A percentile compares a stretch with the other conserved stretches of the same genome.
Conservation (phyloP, 2,113 vertebrate genomes). For the Hipposideros armiger region DNA sequence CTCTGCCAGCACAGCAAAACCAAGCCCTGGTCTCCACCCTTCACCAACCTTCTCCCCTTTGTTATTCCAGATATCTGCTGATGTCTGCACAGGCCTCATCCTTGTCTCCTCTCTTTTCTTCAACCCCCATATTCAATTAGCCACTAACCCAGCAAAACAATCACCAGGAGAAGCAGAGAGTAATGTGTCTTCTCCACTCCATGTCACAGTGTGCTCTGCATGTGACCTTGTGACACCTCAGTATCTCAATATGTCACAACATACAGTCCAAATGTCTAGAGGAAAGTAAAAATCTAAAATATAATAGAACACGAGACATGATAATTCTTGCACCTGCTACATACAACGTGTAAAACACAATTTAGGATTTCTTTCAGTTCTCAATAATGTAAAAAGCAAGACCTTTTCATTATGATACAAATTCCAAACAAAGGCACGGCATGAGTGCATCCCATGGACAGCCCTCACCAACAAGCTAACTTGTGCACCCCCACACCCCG, state of each 20-base stretch:
- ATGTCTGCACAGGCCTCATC: not conserved
- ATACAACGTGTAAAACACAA: not conserved
- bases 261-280: not conserved
- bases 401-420: not conserved
- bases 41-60: not conserved
- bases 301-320: not conserved
- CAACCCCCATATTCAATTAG: not conserved
- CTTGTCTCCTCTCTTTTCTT: not conserved
- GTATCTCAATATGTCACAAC: not conserved
- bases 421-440: not conserved
- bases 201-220: not conserved
- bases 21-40: not conserved
- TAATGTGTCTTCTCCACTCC: not conserved
- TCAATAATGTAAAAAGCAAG: not conserved
- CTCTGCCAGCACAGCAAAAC: not conserved
- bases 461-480: not conserved
- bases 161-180: not conserved
- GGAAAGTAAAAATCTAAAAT: conserved; percentile 40
- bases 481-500: not conserved
- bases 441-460: fast-evolving
- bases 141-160: not conserved
- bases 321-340: not conserved
- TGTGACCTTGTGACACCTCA: not conserved
- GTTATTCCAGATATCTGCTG: not conserved
- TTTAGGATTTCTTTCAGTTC: not conserved